Evolutionary conservation across 2,797 vertebrate species (phyloP).

Genomic region (Apogon hyalosoma): DNA sequence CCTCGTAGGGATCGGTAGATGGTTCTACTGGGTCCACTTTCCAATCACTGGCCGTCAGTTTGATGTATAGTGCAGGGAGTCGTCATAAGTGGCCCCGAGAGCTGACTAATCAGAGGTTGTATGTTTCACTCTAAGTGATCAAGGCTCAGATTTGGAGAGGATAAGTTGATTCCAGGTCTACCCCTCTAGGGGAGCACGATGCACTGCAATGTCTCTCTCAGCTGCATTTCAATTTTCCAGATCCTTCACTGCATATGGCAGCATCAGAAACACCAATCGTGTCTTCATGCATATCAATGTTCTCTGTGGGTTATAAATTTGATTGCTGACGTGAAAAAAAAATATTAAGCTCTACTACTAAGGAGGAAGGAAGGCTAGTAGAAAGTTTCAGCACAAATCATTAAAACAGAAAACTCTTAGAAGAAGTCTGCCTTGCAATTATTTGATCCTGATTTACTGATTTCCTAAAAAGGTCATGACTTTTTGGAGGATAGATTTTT

Average conservation of each 20-base stretch:
- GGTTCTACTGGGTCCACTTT: constrained; percentile 40
- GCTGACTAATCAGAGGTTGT: constrained; percentile 55
- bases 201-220: constrained; percentile 4
- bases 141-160: constrained; percentile 48
- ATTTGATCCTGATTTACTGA: background rate
- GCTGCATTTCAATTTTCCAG: constrained; percentile 20
- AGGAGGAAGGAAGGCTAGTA: background rate
- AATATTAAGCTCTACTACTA: constrained; percentile 8
- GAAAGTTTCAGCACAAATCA: constrained; percentile 3
- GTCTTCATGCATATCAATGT: background rate
- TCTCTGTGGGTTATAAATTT: constrained; percentile 2
- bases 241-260: background rate
- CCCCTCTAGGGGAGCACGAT: constrained; percentile 14
- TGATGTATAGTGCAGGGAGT: constrained; percentile 51
- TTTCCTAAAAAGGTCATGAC: background rate
- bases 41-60: constrained; percentile 50
- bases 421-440: constrained; percentile 9
- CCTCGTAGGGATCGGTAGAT: constrained; percentile 19
- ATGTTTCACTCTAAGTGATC: constrained; percentile 49
- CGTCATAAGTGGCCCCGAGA: constrained; percentile 47
- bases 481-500: background rate
- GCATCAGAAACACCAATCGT: constrained; percentile 18
- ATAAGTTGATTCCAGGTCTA: constrained; percentile 44
- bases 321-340: background rate
- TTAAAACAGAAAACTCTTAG: constrained; percentile 3